Percentiles rank a stretch among this genome's conserved stretches.
Evolutionary conservation across 2,113 vertebrate species (phyloP).

Genomic region (Heterotis niloticus): DNA sequence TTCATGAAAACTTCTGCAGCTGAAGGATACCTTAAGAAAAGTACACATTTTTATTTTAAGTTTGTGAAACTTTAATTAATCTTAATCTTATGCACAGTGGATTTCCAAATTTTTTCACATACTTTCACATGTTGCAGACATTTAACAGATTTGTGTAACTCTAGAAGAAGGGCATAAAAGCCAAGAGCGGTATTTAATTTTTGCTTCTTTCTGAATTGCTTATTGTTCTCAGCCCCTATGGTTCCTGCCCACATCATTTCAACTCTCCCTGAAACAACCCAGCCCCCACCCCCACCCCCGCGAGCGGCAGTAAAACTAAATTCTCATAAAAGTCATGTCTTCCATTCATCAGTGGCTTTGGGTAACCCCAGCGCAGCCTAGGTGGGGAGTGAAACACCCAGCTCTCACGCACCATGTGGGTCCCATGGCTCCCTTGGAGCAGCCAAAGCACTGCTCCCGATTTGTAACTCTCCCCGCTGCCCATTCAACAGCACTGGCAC

Average conservation of each 20-base stretch:
- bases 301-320: constrained; percentile 15
- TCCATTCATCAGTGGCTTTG: constrained; percentile 14
- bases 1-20: too few species aligned
- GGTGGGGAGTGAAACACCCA: constrained; percentile 6
- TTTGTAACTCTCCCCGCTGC: not conserved
- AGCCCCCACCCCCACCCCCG: not conserved
- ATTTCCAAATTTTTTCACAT: too few species aligned
- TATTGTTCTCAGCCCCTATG: constrained; percentile 1
- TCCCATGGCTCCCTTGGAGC: not conserved
- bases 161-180: not conserved
- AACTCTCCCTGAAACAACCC: not conserved
- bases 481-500: not conserved
- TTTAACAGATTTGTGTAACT: not conserved
- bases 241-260: not conserved
- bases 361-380: not conserved
- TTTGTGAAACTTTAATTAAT: too few species aligned
- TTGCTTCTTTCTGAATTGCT: not conserved
- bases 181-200: not conserved
- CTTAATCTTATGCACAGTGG: too few species aligned
- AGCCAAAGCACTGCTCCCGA: not conserved
- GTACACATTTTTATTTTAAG: too few species aligned
- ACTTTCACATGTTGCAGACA: too few species aligned
- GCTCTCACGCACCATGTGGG: not conserved
- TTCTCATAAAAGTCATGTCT: constrained; percentile 17
- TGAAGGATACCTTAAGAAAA: too few species aligned